These are phyloP conservation scores for Seladonia tumulorum DNA, from an alignment of 2,888 invertebrate genomes.

Conservation along the genomic window DNA sequence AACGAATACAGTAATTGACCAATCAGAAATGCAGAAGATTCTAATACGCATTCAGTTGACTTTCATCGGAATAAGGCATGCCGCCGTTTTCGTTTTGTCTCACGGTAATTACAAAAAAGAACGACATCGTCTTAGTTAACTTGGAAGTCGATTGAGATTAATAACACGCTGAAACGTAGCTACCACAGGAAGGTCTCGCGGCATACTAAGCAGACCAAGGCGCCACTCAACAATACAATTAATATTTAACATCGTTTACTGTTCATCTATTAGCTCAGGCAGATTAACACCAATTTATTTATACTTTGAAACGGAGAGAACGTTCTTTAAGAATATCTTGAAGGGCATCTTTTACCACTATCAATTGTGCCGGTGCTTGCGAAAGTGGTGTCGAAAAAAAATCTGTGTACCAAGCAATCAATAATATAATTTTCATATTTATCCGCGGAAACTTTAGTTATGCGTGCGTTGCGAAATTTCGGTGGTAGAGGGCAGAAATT, in stretches of 20 bases:
- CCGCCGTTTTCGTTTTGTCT: slow-evolving; percentile 33
- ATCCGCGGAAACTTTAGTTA: too few species aligned
- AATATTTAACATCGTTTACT: not conserved
- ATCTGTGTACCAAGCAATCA: too few species aligned
- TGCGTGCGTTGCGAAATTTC: too few species aligned
- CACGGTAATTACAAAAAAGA: slow-evolving; percentile 53
- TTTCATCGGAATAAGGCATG: slow-evolving; percentile 72
- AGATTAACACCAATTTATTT: not conserved
- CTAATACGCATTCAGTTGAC: slow-evolving; percentile 43
- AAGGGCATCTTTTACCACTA: not conserved
- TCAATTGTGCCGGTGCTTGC: not conserved
- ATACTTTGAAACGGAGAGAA: not conserved
- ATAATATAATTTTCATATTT: too few species aligned
- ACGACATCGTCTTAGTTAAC: slow-evolving; percentile 51
- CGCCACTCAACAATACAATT: not conserved
- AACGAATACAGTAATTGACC: slow-evolving; percentile 40
- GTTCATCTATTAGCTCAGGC: not conserved
- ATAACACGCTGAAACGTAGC: slow-evolving; percentile 41
- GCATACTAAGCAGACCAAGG: slow-evolving; percentile 31
- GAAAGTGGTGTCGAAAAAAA: not conserved
- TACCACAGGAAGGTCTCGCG: slow-evolving; percentile 52
- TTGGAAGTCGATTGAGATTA: slow-evolving; percentile 64
- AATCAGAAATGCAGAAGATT: slow-evolving; percentile 26
- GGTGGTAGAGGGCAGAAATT: not conserved
- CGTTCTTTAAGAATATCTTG: not conserved